Evolutionary conservation across 2,888 invertebrate species (phyloP).

Genomic region (Gasteruption jaculator): DNA sequence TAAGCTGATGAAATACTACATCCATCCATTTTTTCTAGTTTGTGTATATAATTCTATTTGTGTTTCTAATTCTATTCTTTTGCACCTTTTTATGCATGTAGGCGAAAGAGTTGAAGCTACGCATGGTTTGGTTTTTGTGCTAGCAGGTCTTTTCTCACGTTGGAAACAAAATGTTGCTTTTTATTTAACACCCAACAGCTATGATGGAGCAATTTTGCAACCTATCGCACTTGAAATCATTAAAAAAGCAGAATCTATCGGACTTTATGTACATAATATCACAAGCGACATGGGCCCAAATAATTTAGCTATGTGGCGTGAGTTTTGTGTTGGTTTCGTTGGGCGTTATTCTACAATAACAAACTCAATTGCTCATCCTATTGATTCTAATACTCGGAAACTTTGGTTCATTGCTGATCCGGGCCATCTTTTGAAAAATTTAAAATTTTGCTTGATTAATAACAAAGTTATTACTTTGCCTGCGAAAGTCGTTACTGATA

Average conservation of each 20-base stretch:
- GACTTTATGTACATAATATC: slow-evolving; percentile 12
- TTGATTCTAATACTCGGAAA: slow-evolving; percentile 5
- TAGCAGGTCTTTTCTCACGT: slow-evolving; percentile 12
- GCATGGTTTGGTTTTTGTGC: slow-evolving; percentile 17
- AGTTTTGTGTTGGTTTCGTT: slow-evolving; percentile 11
- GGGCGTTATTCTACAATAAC: slow-evolving; percentile 1
- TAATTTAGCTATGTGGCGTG: slow-evolving; percentile 17
- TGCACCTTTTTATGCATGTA: too few species aligned
- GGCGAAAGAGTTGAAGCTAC: slow-evolving; percentile 7
- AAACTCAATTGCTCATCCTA: slow-evolving; percentile 7
- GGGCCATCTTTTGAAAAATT: slow-evolving; percentile 19
- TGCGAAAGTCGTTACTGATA: neutral
- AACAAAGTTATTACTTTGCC: slow-evolving; percentile 8
- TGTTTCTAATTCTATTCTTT: too few species aligned
- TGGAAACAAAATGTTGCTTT: slow-evolving; percentile 10
- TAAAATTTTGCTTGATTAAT: slow-evolving; percentile 12
- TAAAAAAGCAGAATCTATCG: slow-evolving; percentile 13
- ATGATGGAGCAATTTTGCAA: slow-evolving; percentile 2
- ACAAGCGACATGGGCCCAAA: slow-evolving; percentile 17
- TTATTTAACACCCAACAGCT: slow-evolving; percentile 6
- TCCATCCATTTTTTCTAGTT: too few species aligned
- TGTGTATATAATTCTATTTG: too few species aligned
- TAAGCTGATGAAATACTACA: too few species aligned
- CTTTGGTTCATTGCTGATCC: slow-evolving; percentile 15
- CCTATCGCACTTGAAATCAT: slow-evolving; percentile 1